phyloP scores from a whole-genome alignment of 2,888 invertebrate genomes.

The Cosmia trapezina region DNA sequence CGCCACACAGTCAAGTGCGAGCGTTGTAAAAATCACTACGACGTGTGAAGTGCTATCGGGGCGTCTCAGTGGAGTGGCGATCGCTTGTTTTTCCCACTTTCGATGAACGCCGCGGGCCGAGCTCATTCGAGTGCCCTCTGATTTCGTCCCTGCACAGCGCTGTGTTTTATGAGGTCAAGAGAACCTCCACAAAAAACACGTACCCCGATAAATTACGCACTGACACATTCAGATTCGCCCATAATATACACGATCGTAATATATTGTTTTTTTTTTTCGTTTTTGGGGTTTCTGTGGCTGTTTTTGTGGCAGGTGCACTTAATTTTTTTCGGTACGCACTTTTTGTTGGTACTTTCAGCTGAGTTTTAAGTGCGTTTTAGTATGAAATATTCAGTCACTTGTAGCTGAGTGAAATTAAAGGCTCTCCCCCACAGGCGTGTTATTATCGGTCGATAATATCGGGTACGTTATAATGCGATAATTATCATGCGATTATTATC shows the following conservation, averaged over 20 bases:
- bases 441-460: too few relatives aligned
- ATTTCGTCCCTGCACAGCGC: conserved; percentile 83
- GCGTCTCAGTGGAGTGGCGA: conserved; percentile 88
- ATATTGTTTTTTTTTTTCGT: conserved; percentile 83
- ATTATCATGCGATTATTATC: too few relatives aligned
- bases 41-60: conserved; percentile 89
- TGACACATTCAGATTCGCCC: conserved; percentile 90
- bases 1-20: conserved; percentile 83
- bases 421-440: too few relatives aligned
- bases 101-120: conserved; percentile 83
- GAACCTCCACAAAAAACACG: conserved; percentile 88
- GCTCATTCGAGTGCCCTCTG: conserved; percentile 84
- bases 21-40: conserved; percentile 90
- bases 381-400: conserved; percentile 16
- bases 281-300: conserved; percentile 66
- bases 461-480: too few relatives aligned
- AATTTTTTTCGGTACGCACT: conserved; percentile 47
- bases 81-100: conserved; percentile 90
- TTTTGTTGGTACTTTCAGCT: conserved; percentile 38
- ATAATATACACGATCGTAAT: conserved; percentile 88
- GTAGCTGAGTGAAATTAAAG: background rate
- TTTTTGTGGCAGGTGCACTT: conserved; percentile 69
- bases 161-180: conserved; percentile 90
- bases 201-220: conserved; percentile 89
- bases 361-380: conserved; percentile 18